Conservation (phyloP, 2,888 invertebrate genomes). For the Tetragonisca angustula region DNA sequence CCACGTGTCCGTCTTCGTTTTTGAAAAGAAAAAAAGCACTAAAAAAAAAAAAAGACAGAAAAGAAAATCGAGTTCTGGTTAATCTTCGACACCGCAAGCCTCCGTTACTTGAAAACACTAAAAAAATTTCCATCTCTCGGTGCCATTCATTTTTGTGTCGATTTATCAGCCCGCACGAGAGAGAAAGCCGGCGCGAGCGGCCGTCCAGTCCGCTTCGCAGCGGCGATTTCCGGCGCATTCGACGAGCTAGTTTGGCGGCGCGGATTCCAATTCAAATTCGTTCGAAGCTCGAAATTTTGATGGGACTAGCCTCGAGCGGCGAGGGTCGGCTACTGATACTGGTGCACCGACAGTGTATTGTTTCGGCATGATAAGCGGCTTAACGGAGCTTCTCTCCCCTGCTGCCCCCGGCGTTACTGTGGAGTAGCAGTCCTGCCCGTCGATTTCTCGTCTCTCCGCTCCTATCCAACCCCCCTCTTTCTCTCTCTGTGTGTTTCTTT, state of each 20-base stretch:
- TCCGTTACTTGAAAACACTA: not conserved
- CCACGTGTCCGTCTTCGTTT: too few species aligned
- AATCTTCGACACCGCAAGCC: not conserved
- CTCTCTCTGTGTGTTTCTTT: not conserved
- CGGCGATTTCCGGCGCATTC: slow-evolving; percentile 61
- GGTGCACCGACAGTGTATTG: slow-evolving; percentile 84
- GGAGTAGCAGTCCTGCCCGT: slow-evolving; percentile 76
- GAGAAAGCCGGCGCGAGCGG: slow-evolving; percentile 39
- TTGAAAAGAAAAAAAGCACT: too few species aligned
- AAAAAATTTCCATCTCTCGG: not conserved
- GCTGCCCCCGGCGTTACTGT: slow-evolving; percentile 64
- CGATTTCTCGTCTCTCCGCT: slow-evolving; percentile 73
- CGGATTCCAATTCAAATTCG: slow-evolving; percentile 78
- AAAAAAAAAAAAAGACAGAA: too few species aligned
- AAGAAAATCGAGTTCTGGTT: not conserved
- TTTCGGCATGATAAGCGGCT: slow-evolving; percentile 84
- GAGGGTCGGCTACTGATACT: slow-evolving; percentile 81
- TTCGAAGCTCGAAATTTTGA: slow-evolving; percentile 81
- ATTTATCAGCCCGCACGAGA: slow-evolving; percentile 17
- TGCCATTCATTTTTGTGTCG: slow-evolving; percentile 28
- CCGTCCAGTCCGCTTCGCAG: slow-evolving; percentile 34
- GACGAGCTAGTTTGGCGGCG: slow-evolving; percentile 71
- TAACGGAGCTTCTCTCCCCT: slow-evolving; percentile 81
- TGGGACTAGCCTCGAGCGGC: slow-evolving; percentile 74
- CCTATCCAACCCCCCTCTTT: slow-evolving; percentile 23